A percentile compares a stretch with the other conserved stretches of the same genome.
These are phyloP conservation scores for Heterotilapia buettikoferi DNA, from an alignment of 2,113 vertebrate species.

Conservation along the genomic window DNA sequence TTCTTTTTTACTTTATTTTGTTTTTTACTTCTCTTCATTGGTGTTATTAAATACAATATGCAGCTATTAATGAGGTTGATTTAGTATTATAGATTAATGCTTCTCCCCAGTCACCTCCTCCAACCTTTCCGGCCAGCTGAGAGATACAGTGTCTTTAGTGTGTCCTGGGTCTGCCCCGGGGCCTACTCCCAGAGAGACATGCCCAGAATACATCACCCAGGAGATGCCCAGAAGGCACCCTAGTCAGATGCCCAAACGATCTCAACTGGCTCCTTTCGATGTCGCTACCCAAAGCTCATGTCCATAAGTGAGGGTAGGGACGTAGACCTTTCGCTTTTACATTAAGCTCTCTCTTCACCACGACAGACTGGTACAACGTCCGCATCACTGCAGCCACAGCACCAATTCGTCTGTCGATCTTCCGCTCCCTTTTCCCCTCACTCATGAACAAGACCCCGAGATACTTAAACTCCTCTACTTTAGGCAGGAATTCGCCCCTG, in stretches of 20 bases:
- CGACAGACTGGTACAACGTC: accelerated
- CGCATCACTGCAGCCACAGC: background rate
- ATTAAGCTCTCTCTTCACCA: background rate
- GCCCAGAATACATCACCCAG: too few species aligned
- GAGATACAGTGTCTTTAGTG: background rate
- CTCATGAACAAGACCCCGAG: background rate
- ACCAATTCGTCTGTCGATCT: background rate
- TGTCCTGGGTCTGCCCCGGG: background rate
- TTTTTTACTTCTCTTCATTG: background rate
- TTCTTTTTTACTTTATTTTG: background rate
- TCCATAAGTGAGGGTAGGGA: background rate
- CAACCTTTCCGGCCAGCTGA: background rate
- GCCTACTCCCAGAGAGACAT: too few species aligned
- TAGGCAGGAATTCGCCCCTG: background rate
- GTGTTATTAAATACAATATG: background rate
- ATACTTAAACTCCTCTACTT: background rate
- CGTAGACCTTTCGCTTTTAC: background rate
- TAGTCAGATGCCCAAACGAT: background rate
- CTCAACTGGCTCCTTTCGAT: background rate
- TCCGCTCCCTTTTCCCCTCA: background rate
- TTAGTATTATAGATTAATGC: background rate
- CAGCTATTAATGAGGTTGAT: background rate
- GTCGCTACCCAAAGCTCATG: background rate
- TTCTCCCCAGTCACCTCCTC: background rate
- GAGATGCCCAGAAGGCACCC: background rate